Evolutionary conservation across 2,797 vertebrate species (phyloP), one percentile per base, ranked within the genome.

Genomic region (Fratercula arctica): DNA sequence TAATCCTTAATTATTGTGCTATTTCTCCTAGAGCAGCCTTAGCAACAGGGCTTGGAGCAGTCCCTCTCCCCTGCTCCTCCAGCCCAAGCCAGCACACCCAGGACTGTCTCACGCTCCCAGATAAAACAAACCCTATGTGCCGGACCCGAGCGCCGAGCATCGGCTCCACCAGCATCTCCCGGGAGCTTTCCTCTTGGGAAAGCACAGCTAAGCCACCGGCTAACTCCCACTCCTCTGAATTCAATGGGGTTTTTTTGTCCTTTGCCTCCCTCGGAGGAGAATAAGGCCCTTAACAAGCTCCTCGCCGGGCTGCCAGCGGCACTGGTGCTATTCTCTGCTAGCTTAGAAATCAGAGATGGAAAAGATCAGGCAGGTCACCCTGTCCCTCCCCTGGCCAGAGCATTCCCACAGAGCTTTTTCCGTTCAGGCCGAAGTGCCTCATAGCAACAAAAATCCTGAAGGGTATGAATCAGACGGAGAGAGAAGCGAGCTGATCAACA

Each of bases 381-480:
- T 39, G 60, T 88, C 83, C 74, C 63, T 89, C 66, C 51, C 64
- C 46, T 56, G 77, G 41, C n/a, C 66, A 53, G 28, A 53, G 45
- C 41, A 70, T 78, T 93, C 61, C 63, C 3, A 13, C 75, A 53
- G 51, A 90, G 68, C 56, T 82, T 94, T 95, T 72, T 84, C 81
- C 72, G 83, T 93, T 95, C 84, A 94, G 80, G 75, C 67, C 28
- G 0, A 94, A 94, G 72, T 28, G 72, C 92, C 46, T 96, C 93
- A 90, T 74, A 95, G 94, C 94, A 96, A 96, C 93, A 91, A 93
- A 88, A 93, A 28, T 28, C 39, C 64, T 66, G 81, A 91, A 88
- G 73, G 45, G 28, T 70, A 74, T 73, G 67, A 85, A 85, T 70
- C 78, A 87, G 29, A 78, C 2, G 21, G 51, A 57, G 45, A 87